Evolutionary conservation across 2,888 invertebrate genomes (phyloP).

Genomic region (Apocheima hispidaria): DNA sequence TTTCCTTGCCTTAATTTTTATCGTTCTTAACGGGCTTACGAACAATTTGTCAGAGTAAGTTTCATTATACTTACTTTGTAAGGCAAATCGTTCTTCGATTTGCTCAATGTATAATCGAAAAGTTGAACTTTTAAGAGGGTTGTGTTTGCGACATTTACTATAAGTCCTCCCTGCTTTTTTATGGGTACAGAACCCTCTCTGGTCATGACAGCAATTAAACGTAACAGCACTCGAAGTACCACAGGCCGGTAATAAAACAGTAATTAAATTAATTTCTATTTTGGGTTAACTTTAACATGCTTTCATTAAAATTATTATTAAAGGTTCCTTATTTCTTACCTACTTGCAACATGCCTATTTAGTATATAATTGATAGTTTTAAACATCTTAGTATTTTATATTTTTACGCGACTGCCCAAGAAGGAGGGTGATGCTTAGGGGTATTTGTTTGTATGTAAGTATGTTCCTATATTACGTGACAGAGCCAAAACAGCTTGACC

Average conservation of each 20-base stretch:
- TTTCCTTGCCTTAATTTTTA: conserved; percentile 63
- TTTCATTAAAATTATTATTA: no score
- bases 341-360: no score
- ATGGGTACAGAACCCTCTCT: conserved; percentile 45
- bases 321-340: no score
- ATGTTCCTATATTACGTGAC: no score
- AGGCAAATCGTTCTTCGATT: neutral
- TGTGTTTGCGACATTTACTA: conserved; percentile 21
- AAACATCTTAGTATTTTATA: no score
- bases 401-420: no score
- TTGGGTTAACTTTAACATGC: no score
- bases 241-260: conserved; percentile 49
- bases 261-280: conserved; percentile 54
- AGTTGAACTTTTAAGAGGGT: neutral
- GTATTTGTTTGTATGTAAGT: no score
- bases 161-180: conserved; percentile 41
- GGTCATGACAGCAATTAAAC: conserved; percentile 55
- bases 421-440: no score
- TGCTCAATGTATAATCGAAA: neutral
- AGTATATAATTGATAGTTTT: no score
- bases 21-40: conserved; percentile 53
- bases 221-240: conserved; percentile 52
- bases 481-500: no score
- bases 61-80: conserved; percentile 33
- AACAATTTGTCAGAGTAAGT: conserved; percentile 47